Evolutionary conservation across 2,797 vertebrate species (phyloP).

Genomic region (Platalea minor): DNA sequence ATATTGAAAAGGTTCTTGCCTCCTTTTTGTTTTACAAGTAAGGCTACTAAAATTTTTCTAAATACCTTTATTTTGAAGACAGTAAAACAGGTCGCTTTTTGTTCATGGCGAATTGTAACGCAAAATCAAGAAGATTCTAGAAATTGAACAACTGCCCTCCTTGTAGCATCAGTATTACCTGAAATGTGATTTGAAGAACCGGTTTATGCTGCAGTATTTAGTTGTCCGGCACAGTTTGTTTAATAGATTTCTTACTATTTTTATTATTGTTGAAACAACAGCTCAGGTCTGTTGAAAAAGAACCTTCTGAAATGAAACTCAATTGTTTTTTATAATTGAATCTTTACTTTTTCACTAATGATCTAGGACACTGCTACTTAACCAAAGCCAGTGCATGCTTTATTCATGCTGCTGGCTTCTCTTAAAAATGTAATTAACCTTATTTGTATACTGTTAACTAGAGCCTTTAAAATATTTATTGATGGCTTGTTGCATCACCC

Average conservation of each 20-base stretch:
- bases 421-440: slow-evolving; percentile 60
- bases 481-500: slow-evolving; percentile 35
- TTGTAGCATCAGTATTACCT: not conserved
- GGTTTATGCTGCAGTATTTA: not conserved
- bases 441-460: slow-evolving; percentile 51
- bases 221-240: not conserved
- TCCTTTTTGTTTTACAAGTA: not conserved
- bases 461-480: slow-evolving; percentile 64
- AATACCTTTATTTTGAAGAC: not conserved
- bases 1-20: not conserved
- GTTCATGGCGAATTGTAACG: not conserved
- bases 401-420: slow-evolving; percentile 50
- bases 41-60: not conserved
- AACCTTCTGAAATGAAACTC: not conserved
- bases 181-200: not conserved
- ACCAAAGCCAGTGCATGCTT: slow-evolving; percentile 47
- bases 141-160: not conserved
- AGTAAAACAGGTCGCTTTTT: not conserved
- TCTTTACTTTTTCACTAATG: slow-evolving; percentile 42
- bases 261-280: not conserved
- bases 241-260: not conserved
- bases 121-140: not conserved
- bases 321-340: not conserved
- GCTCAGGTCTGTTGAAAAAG: not conserved
- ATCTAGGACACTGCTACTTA: slow-evolving; percentile 15